A percentile compares a stretch with the other conserved stretches of the same genome.
phyloP scores from a whole-genome alignment of 2,888 invertebrate species.

The Limenitis camilla region DNA sequence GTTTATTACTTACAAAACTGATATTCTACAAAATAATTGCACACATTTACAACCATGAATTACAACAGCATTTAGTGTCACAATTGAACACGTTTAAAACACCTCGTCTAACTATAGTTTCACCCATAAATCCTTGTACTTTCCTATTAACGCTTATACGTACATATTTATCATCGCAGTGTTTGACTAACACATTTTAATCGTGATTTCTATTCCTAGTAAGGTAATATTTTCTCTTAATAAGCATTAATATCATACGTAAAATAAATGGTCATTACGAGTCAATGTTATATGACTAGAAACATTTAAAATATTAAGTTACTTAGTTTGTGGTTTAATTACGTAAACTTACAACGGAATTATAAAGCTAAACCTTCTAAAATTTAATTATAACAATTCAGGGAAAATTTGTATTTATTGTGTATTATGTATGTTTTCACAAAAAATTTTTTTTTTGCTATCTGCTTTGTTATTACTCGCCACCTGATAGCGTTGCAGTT shows the following conservation, averaged over 20 bases:
- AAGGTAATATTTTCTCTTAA: not conserved
- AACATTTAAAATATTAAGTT: too few species aligned
- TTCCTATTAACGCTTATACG: conserved; percentile 10
- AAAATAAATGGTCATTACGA: not conserved
- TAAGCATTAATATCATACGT: not conserved
- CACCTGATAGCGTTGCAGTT: too few species aligned
- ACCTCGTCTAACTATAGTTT: conserved; percentile 10
- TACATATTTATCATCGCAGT: conserved; percentile 6
- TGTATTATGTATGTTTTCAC: too few species aligned
- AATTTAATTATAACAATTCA: too few species aligned
- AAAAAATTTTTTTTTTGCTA: too few species aligned
- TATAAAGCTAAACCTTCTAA: too few species aligned
- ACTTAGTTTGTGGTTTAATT: too few species aligned
- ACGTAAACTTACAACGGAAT: too few species aligned
- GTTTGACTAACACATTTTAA: conserved; percentile 3
- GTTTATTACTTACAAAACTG: too few species aligned
- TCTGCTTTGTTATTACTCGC: too few species aligned
- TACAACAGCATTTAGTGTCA: not conserved
- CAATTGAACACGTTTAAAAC: not conserved
- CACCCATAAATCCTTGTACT: conserved; percentile 16
- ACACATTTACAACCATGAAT: not conserved
- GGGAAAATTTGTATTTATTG: too few species aligned
- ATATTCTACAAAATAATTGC: not conserved
- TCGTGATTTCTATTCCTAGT: conserved; percentile 2
- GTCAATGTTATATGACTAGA: not conserved